Percentiles rank a stretch among this genome's conserved stretches.
These are phyloP conservation scores for Ophonus ardosiacus DNA, from an alignment of 2,888 invertebrate species.

Conservation along the genomic window DNA sequence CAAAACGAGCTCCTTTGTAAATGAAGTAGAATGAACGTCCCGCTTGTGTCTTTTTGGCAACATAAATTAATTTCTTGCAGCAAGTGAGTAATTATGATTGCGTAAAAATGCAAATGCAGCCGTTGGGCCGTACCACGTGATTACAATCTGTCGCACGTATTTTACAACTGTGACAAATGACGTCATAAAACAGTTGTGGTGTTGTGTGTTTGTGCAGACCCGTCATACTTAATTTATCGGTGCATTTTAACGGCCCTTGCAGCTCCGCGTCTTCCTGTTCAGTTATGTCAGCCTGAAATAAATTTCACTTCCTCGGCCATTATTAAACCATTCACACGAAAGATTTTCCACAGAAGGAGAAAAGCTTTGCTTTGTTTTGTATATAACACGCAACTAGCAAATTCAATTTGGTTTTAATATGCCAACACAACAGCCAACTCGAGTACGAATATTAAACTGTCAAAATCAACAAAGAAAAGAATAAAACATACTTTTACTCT, in stretches of 20 bases:
- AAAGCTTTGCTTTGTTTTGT: background rate
- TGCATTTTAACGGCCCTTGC: constrained; percentile 55
- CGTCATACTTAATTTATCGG: constrained; percentile 57
- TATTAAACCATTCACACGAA: constrained; percentile 23
- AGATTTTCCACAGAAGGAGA: background rate
- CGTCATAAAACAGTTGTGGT: constrained; percentile 61
- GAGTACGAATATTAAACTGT: background rate
- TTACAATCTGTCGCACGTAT: constrained; percentile 63
- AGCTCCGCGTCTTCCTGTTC: constrained; percentile 54
- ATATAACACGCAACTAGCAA: background rate
- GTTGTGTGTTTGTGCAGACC: constrained; percentile 57
- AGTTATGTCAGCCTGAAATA: constrained; percentile 44
- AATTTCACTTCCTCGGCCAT: constrained; percentile 42
- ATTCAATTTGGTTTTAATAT: constrained; percentile 1
- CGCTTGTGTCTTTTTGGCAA: background rate
- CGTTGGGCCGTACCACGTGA: constrained; percentile 42
- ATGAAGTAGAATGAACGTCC: background rate
- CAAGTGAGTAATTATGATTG: constrained; percentile 22
- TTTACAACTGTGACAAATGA: constrained; percentile 62
- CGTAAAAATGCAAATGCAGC: constrained; percentile 20
- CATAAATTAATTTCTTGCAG: background rate
- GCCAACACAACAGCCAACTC: background rate
- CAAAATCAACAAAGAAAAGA: background rate
- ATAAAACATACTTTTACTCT: background rate
- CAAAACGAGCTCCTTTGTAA: background rate